Evolutionary conservation across 1,140 invertebrate species (phyloP), one percentile per base, ranked within the genome.

Genomic region (Drosophila subobscura): DNA sequence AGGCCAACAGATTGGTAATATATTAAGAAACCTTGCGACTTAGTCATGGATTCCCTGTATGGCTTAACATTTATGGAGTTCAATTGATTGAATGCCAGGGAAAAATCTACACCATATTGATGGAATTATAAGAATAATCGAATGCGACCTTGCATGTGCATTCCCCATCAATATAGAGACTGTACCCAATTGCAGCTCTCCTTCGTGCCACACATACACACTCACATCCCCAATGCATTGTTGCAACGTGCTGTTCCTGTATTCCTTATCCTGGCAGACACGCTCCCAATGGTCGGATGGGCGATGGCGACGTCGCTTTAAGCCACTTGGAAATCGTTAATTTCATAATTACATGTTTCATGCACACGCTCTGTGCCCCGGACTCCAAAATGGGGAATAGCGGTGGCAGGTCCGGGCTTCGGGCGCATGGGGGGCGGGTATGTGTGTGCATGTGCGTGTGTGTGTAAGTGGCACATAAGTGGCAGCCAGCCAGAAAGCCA

Each of bases 271-370:
- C 66, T 49, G 44, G 37, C 40, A 55, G 55, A 57, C 72, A 80
- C 57, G 52, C 61, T 56, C 56, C 54, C 64, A 75, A 54, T 66
- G 42, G 65, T 44, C 61, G 33, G 33, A 50, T 68, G 64, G 42
- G 41, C 27, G 64, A 20, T 10, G 46, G 29, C 33, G 46, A 44
- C 49, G 64, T 66, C 59, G 67, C 73, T 86, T 81, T 88, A 66
- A 79, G 83, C 83, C 83, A 86, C 83, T 86, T 86, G 85, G 79
- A 61, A 89, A 89, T 85, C 85, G 85, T 89, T 89, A 89, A 89
- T 89, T 89, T 89, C 85, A 85, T 89, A 89, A 89, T 89, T 89
- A 86, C 85, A 89, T 89, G 85, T 89, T 89, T 89, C 85, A 90
- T 89, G 79, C 71, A 80, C 79, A 83, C 74, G 73, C 67, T 77